Base-by-base conservation (phyloP, 2,113 vertebrate genomes). In the Zosterops pallidus region DNA sequence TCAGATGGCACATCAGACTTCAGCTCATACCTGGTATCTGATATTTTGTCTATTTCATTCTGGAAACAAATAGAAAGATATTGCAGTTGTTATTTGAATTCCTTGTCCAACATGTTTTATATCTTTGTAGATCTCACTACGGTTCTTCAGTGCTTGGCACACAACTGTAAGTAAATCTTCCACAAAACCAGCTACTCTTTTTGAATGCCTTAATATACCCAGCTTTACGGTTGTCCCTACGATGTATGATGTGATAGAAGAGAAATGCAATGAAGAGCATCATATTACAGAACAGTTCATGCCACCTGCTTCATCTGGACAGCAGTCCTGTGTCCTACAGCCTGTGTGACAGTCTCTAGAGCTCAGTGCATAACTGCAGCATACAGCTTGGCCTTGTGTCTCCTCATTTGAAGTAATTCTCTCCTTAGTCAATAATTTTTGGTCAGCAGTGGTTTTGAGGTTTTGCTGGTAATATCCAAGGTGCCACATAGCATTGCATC, bases 1-100 rank as follows among this genome's bases (percentile, higher is more conserved):
- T 93, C 62, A 76, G 44, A 71, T 19, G 13, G 12, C 24, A 47
- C 49, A 56, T 52, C 17, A 53, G 70, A 57, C 28, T 79, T 86
- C 57, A 63, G 47, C 17, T 90, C 28, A 55, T 57, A 50, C 14
- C 25, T 21, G 42, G 18, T 50, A 57, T 75, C 60, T 81, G 56
- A 9, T 69, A 65, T 71, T 94, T 95, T 95, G 71, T 90, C 75
- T 91, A 16, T 46, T 83, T 92, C 52, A 89, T 70, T 47, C 39
- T 86, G 60, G 20, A 93, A 94, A 87, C 35, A 89, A 97, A 81
- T 12, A 69, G 72, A 67, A 89, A 46, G 18, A 56, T 74, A 52
- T 33, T 86, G 25, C 41, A 71, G 47, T 56, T 91, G 39, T 31
- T 84, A 57, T 71, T 56, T 71, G 12, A 68, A 88, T 88, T 91